These are phyloP conservation scores for Chalcosyrphus nemorum DNA, from an alignment of 2,888 invertebrate species.

Conservation along the genomic window DNA sequence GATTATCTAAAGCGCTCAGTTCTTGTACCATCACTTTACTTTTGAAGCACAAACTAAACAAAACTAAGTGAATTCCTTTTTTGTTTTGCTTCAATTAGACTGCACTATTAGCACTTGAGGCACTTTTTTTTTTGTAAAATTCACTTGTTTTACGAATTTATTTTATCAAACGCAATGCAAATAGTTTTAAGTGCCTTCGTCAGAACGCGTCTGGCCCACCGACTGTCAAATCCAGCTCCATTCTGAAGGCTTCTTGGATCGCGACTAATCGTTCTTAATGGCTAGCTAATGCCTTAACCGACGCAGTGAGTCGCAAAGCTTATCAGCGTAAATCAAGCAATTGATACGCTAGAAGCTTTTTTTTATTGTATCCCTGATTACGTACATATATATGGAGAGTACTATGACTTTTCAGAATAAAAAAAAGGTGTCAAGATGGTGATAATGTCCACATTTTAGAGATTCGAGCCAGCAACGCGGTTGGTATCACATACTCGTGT, in stretches of 20 bases:
- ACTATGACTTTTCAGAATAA: neutral
- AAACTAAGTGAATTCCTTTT: neutral
- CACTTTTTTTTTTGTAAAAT: no score
- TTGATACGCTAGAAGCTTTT: slow-evolving; percentile 41
- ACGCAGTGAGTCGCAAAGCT: slow-evolving; percentile 26
- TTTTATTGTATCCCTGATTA: slow-evolving; percentile 25
- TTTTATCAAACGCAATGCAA: neutral
- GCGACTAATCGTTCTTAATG: slow-evolving; percentile 30
- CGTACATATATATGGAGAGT: neutral
- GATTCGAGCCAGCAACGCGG: neutral
- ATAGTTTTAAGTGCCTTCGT: neutral
- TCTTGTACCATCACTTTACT: neutral
- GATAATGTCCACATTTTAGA: neutral
- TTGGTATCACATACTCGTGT: neutral
- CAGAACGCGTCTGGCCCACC: slow-evolving; percentile 52
- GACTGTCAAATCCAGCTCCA: slow-evolving; percentile 61
- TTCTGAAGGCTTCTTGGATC: slow-evolving; percentile 36
- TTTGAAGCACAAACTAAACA: neutral
- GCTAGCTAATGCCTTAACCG: neutral
- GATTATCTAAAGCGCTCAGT: neutral
- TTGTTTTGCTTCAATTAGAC: neutral
- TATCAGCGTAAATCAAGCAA: slow-evolving; percentile 51
- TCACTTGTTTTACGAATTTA: neutral
- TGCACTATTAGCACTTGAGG: neutral
- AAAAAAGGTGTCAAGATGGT: slow-evolving; percentile 18